Evolutionary conservation across 2,113 vertebrate species (phyloP).

Genomic region (Cairina moschata): DNA sequence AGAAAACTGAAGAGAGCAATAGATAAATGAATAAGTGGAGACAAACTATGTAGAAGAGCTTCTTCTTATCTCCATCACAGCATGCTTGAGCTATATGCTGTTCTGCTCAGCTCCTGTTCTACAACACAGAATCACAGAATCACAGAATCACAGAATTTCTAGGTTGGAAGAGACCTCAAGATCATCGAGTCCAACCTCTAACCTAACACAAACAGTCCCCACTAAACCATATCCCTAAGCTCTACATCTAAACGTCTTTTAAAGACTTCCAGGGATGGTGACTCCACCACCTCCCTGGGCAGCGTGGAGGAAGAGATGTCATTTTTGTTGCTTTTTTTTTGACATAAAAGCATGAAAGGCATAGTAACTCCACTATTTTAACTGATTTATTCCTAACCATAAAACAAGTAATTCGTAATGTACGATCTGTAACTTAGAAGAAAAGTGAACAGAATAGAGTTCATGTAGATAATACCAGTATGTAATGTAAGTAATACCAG

Average conservation of each 20-base stretch:
- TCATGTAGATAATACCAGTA: rapidly evolving
- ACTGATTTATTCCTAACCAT: neutral
- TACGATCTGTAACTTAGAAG: neutral
- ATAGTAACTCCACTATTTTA: neutral
- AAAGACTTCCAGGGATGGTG: too few species aligned
- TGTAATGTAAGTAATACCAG: neutral
- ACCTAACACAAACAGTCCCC: too few species aligned
- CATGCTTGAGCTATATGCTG: neutral
- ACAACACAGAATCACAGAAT: too few species aligned
- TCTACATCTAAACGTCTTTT: too few species aligned
- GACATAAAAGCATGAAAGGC: neutral
- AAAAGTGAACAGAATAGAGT: neutral
- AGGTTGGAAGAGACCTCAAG: too few species aligned
- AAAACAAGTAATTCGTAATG: neutral
- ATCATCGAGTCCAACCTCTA: too few species aligned
- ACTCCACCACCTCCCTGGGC: too few species aligned
- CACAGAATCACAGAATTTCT: too few species aligned
- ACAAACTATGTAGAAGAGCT: rapidly evolving
- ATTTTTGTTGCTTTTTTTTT: neutral
- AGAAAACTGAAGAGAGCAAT: rapidly evolving
- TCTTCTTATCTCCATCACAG: neutral
- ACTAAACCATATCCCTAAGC: too few species aligned
- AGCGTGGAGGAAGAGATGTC: rapidly evolving
- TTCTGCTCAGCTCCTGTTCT: neutral
- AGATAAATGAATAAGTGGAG: neutral